Conservation (phyloP, 2,888 invertebrate genomes). For the Teinopalpus imperialis region DNA sequence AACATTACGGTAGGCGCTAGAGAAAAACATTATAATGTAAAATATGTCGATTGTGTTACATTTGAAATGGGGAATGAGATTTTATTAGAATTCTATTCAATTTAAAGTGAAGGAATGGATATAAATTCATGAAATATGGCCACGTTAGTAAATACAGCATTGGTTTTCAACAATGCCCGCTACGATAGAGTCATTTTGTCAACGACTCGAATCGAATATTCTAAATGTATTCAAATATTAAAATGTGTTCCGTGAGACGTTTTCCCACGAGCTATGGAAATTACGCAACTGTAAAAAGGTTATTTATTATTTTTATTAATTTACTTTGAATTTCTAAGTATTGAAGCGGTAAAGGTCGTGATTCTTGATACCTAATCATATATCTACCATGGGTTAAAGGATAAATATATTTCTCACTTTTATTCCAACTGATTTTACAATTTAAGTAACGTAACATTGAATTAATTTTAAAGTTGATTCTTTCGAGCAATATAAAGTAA, state of each 20-base stretch:
- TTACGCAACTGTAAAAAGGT: neutral
- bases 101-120: conserved; percentile 42
- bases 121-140: conserved; percentile 53
- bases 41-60: conserved; percentile 25
- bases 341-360: conserved; percentile 9
- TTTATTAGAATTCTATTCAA: conserved; percentile 53
- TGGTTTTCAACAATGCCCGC: conserved; percentile 48
- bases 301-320: conserved; percentile 6
- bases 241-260: conserved; percentile 15
- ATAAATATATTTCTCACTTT: no score
- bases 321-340: conserved; percentile 3
- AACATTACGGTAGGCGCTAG: conserved; percentile 10
- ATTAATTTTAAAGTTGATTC: neutral
- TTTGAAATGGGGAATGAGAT: conserved; percentile 31
- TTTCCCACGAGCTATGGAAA: conserved; percentile 18
- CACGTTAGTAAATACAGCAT: conserved; percentile 39
- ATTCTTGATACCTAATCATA: conserved; percentile 12
- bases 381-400: neutral
- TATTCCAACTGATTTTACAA: neutral
- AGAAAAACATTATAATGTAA: conserved; percentile 16
- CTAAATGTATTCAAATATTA: conserved; percentile 52
- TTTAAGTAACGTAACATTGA: conserved; percentile 2
- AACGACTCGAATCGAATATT: conserved; percentile 35
- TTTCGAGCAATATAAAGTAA: neutral
- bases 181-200: conserved; percentile 59